A percentile compares a stretch with the other conserved stretches of the same genome.
Conservation (phyloP, 2,113 vertebrate genomes). For the Pardalotus punctatus region DNA sequence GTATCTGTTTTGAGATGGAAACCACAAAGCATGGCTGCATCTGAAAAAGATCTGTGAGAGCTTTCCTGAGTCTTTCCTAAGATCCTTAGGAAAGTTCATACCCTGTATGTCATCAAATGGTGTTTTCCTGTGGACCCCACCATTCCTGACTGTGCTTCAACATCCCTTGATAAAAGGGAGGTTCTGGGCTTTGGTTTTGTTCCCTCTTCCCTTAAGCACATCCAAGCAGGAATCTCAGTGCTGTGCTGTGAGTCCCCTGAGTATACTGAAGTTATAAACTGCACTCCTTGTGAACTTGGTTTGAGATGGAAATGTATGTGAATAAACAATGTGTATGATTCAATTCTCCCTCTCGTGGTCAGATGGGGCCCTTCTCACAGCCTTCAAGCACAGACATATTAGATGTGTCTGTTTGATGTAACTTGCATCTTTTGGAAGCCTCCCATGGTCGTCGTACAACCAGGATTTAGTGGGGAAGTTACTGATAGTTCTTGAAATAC, state of each 20-base stretch:
- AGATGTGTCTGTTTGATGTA: background rate
- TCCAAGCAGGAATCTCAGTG: background rate
- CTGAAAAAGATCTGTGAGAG: background rate
- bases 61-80: background rate
- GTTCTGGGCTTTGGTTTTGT: background rate
- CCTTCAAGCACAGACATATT: background rate
- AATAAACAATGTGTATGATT: slow-evolving; percentile 24
- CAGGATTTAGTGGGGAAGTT: slow-evolving; percentile 14
- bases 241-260: background rate
- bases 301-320: background rate
- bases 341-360: slow-evolving; percentile 63
- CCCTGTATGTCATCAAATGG: background rate
- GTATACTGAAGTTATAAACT: background rate
- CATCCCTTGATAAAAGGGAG: background rate
- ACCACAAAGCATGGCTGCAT: background rate
- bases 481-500: slow-evolving; percentile 26
- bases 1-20: background rate
- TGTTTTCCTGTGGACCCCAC: background rate
- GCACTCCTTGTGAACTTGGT: background rate
- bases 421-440: background rate
- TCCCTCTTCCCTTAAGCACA: background rate
- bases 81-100: background rate
- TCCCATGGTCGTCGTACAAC: background rate
- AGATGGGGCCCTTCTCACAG: slow-evolving; percentile 6
- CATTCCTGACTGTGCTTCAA: background rate